phyloP scores from a whole-genome alignment of 2,797 vertebrate genomes.

The Centropyge bicolor region DNA sequence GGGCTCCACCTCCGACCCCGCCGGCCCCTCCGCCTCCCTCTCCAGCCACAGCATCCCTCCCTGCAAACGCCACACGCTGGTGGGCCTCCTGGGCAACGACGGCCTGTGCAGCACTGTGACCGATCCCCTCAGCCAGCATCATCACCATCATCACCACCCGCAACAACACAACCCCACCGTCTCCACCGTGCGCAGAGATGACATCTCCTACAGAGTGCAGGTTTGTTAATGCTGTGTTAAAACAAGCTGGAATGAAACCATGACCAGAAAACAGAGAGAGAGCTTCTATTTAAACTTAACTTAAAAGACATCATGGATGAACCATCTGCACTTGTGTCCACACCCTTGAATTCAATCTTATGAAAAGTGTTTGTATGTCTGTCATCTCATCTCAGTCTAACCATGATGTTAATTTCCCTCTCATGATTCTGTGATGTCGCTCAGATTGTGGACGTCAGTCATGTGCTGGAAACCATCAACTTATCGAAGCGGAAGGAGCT shows the following conservation, averaged over 20 bases:
- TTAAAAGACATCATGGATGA: neutral
- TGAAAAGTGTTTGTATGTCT: neutral
- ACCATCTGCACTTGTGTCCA: neutral
- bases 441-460: conserved; percentile 92
- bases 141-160: conserved; percentile 82
- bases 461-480: conserved; percentile 96
- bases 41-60: conserved; percentile 98
- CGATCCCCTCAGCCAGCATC: conserved; percentile 82
- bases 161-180: conserved; percentile 87
- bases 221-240: conserved; percentile 69
- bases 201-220: conserved; percentile 97
- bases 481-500: conserved; percentile 97
- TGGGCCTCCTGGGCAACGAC: conserved; percentile 93
- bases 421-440: neutral
- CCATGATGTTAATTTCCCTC: neutral
- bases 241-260: neutral
- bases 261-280: neutral
- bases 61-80: conserved; percentile 94
- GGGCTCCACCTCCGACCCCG: conserved; percentile 86
- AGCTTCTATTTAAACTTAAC: neutral
- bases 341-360: neutral
- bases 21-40: conserved; percentile 92
- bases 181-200: conserved; percentile 89
- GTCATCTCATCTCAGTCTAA: neutral
- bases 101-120: conserved; percentile 76